These are phyloP conservation scores for Lasius platythorax DNA, from an alignment of 2,888 invertebrate genomes.

Conservation along the genomic window DNA sequence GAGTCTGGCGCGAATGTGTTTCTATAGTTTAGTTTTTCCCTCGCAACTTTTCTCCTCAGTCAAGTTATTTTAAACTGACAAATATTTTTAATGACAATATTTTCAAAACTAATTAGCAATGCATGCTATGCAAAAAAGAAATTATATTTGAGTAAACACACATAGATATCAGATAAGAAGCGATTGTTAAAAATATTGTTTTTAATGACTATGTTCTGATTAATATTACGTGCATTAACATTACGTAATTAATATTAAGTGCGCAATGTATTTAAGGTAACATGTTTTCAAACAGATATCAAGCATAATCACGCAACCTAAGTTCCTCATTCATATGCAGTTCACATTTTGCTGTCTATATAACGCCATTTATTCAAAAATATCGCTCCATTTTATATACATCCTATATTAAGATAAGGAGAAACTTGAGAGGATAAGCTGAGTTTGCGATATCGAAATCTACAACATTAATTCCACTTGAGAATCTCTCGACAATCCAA, in stretches of 20 bases:
- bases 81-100: not conserved
- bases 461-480: constrained; percentile 21
- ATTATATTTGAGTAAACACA: not conserved
- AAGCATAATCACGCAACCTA: not conserved
- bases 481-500: constrained; percentile 3
- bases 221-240: not conserved
- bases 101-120: not conserved
- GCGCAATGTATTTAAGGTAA: not conserved
- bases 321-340: not conserved
- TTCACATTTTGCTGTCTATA: not conserved
- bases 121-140: not conserved
- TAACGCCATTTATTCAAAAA: not conserved
- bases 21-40: not conserved
- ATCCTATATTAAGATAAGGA: not conserved
- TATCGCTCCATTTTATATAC: not conserved
- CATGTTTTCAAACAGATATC: not conserved
- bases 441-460: constrained; percentile 26
- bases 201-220: not conserved
- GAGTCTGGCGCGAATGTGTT: not conserved
- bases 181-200: not conserved
- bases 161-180: not conserved
- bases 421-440: not conserved
- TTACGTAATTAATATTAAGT: not conserved
- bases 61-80: not conserved
- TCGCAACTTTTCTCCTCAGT: not conserved